phyloP scores from a whole-genome alignment of 2,113 vertebrate species.

The Catagonus wagneri region DNA sequence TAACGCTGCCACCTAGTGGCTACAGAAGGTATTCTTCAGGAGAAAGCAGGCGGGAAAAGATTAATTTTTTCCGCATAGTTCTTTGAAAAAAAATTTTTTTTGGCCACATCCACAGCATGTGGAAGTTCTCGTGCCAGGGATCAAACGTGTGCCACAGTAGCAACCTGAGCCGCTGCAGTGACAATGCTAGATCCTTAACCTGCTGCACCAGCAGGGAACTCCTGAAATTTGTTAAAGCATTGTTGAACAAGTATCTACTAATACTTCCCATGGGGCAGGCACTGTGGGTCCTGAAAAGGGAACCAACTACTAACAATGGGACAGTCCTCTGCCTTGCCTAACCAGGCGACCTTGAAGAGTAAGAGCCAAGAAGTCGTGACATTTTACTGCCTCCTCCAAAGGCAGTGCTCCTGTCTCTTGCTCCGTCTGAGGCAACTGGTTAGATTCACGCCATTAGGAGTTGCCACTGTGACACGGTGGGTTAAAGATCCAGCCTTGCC shows the following conservation, averaged over 20 bases:
- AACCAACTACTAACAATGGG: no score
- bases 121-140: no score
- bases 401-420: background rate
- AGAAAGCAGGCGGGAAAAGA: background rate
- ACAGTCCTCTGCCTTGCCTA: background rate
- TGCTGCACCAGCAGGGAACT: no score
- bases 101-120: no score
- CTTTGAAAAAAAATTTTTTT: background rate
- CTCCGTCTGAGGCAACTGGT: background rate
- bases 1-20: constrained; percentile 9
- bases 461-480: no score
- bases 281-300: background rate
- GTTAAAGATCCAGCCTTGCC: no score
- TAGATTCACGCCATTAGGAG: background rate
- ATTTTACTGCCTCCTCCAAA: no score
- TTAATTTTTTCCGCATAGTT: background rate
- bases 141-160: no score
- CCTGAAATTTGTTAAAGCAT: background rate
- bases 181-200: no score
- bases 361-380: background rate
- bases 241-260: background rate
- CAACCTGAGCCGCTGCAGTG: no score
- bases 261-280: background rate
- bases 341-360: background rate
- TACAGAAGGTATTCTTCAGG: background rate